Evolutionary conservation across 2,113 vertebrate species (phyloP).

Genomic region (Cercopithecus mona): DNA sequence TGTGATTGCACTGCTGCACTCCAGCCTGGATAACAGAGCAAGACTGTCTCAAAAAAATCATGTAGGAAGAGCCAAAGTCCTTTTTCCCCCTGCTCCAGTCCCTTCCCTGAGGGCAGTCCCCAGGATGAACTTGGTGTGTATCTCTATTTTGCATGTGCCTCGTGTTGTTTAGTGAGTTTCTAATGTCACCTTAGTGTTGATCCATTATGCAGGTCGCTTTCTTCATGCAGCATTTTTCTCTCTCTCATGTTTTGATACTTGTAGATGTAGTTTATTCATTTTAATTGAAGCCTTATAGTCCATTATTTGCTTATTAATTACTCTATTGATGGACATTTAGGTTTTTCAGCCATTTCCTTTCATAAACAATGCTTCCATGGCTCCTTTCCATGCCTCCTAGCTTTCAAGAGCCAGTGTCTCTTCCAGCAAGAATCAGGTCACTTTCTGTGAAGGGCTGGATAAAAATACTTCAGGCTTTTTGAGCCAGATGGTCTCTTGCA

Average conservation of each 20-base stretch:
- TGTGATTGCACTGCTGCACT: no score
- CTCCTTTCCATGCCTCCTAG: neutral
- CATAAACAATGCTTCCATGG: fast-evolving
- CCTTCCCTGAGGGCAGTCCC: fast-evolving
- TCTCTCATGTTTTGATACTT: neutral
- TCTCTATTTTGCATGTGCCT: fast-evolving
- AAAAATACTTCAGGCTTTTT: neutral
- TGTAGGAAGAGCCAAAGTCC: neutral
- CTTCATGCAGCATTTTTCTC: neutral
- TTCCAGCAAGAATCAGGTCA: neutral
- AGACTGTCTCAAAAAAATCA: no score
- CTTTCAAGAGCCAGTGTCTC: neutral
- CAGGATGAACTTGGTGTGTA: fast-evolving
- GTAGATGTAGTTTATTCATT: neutral
- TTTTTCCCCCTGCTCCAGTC: fast-evolving
- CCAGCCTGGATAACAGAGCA: no score
- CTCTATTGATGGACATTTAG: fast-evolving
- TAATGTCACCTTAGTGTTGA: neutral
- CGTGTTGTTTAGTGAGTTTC: fast-evolving
- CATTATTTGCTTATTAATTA: neutral
- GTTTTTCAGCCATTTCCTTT: neutral
- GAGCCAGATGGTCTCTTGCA: neutral
- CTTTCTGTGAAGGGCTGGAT: neutral
- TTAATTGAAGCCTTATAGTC: neutral
- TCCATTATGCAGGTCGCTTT: neutral